Percentiles rank a stretch among this genome's conserved stretches.
phyloP scores from a whole-genome alignment of 2,113 vertebrate species.

The Dipodomys stephensi region DNA sequence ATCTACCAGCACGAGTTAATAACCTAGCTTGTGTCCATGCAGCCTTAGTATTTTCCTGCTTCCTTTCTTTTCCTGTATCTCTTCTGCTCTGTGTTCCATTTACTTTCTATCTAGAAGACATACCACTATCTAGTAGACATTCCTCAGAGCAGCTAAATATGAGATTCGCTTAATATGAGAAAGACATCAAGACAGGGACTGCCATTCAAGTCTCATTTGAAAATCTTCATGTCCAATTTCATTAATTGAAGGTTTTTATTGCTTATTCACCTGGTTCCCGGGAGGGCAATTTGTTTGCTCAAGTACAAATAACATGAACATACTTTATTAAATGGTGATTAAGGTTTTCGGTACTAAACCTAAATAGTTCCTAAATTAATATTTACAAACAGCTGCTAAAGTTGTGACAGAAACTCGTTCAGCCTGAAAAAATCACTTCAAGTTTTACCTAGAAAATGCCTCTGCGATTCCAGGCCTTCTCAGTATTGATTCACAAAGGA shows the following conservation, averaged over 20 bases:
- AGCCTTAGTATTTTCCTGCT: neutral
- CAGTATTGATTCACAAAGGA: neutral
- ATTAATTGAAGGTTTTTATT: neutral
- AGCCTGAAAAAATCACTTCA: neutral
- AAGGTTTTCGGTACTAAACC: neutral
- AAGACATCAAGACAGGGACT: neutral
- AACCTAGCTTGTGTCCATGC: neutral
- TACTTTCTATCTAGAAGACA: too few species aligned
- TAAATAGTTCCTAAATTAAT: neutral
- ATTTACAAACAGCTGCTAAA: neutral
- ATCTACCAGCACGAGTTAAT: neutral
- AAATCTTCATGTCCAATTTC: neutral
- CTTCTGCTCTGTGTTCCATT: neutral
- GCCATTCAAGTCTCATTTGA: neutral
- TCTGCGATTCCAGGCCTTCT: neutral
- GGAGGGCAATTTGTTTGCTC: neutral
- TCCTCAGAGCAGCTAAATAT: neutral
- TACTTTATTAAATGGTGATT: neutral
- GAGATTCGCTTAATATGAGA: rapidly evolving
- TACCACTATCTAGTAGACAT: neutral
- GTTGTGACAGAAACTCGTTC: neutral
- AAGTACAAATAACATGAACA: neutral
- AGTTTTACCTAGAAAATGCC: neutral
- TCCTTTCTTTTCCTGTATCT: neutral
- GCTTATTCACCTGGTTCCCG: neutral